Evolutionary conservation across 2,888 invertebrate species (phyloP).

Genomic region (Oscheius sp.): DNA sequence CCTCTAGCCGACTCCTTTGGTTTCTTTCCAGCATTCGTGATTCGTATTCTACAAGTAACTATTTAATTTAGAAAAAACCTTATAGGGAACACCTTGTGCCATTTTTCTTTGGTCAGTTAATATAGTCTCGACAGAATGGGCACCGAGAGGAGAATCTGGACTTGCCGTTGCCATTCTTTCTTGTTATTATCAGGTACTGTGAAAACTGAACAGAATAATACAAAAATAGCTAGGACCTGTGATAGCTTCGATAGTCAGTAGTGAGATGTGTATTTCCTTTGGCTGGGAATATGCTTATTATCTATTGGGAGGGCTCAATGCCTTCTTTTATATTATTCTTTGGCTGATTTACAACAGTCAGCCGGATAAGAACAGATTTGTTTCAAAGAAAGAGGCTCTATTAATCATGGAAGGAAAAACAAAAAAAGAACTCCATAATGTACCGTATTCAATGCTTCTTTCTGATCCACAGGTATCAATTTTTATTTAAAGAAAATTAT

Average conservation of each 20-base stretch:
- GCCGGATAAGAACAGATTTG: conserved; percentile 34
- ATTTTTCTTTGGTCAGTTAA: conserved; percentile 42
- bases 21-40: conserved; percentile 36
- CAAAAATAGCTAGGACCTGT: conserved; percentile 36
- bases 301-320: conserved; percentile 33
- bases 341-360: conserved; percentile 39
- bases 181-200: conserved; percentile 44
- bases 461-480: conserved; percentile 36
- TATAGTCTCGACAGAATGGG: conserved; percentile 41
- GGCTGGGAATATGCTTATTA: conserved; percentile 20
- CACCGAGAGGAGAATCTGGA: conserved; percentile 38
- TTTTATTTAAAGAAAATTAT: no score
- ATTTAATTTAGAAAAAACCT: neutral
- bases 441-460: conserved; percentile 36
- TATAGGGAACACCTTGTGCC: conserved; percentile 38
- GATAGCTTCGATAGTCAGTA: conserved; percentile 45
- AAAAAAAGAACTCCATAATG: no score
- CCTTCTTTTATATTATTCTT: conserved; percentile 31
- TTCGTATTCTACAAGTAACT: conserved; percentile 21
- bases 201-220: neutral
- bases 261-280: conserved; percentile 47
- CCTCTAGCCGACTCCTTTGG: conserved; percentile 34
- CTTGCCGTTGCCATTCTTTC: conserved; percentile 45
- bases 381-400: conserved; percentile 29
- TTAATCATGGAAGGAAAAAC: conserved; percentile 36